Base-by-base conservation (phyloP, 2,113 vertebrate species). In the Caloenas nicobarica region DNA sequence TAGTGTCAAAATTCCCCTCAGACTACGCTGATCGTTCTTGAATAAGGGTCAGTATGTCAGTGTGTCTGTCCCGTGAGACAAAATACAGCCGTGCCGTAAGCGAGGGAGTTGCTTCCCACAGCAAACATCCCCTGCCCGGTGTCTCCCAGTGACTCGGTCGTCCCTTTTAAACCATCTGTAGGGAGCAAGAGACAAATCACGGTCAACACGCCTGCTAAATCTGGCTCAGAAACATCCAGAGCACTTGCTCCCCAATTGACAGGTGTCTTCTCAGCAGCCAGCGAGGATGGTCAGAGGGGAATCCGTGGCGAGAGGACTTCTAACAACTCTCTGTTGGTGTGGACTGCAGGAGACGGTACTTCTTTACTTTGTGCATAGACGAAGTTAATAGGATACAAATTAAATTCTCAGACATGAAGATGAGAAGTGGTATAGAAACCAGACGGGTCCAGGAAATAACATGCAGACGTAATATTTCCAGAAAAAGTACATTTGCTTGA, bases 21-120 rank as follows among this genome's bases (percentile, higher is more conserved):
- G 46, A 71, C 61, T 53, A 29, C 42, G 70, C 73, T 76, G 48
- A 53, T 81, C 19, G 33, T 91, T 57, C 61, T 48, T 65, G 74
- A 88, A 91, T 74, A 48, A 78, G 38, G 77, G 80, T 42, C 88
- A 95, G 86, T 92, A 11, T 95, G 78, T 73, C 81, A 79, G 53
- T 38, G 57, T 91, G 74, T 28, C 40, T 85, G 66, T 64, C 77
- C 89, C 14, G 1, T 7, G 66, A 87, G 66, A 73, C 31, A 70
- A 80, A 58, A 70, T 34, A 25, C 2, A 5, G 62, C 1, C 1
- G 17, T 3, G 3, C 22, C 0, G 0, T 79, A 57, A 61, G 26
- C 1, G 1, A 81, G 62, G 50, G 54, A 50, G 25, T 71, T 72
- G 53, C 53, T 91, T 86, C 65, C 65, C 5, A 4, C 73, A 79